phyloP scores from a whole-genome alignment of 1,140 invertebrate genomes.

The Euschistus heros region DNA sequence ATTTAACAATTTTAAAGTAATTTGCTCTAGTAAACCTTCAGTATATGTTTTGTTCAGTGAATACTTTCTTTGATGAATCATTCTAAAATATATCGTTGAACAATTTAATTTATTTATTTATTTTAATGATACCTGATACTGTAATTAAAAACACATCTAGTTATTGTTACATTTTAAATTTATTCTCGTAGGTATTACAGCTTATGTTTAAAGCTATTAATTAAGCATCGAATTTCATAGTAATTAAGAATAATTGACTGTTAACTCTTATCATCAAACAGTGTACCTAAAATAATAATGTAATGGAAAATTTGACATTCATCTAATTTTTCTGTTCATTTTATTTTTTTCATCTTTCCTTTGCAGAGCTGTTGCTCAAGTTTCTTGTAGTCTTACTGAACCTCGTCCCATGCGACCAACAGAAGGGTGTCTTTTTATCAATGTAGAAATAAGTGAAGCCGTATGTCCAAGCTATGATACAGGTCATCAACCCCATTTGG shows the following conservation, averaged over 20 bases:
- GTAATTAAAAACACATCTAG: too few species aligned
- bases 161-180: too few species aligned
- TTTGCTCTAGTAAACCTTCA: too few species aligned
- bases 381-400: constrained; percentile 72
- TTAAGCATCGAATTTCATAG: too few species aligned
- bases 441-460: constrained; percentile 78
- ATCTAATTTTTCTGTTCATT: not conserved
- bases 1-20: too few species aligned
- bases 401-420: constrained; percentile 74
- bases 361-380: constrained; percentile 71
- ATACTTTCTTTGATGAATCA: too few species aligned
- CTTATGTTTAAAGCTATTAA: too few species aligned
- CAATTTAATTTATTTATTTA: too few species aligned
- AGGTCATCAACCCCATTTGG: constrained; percentile 55
- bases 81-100: too few species aligned
- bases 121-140: too few species aligned
- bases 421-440: constrained; percentile 77
- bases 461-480: constrained; percentile 68
- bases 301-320: not conserved
- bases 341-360: not conserved
- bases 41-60: too few species aligned
- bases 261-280: not conserved
- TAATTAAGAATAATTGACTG: not conserved
- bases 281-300: not conserved
- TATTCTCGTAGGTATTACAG: too few species aligned